Evolutionary conservation across 1,140 invertebrate genomes (phyloP).

Genomic region (Diorhabda elongata): DNA sequence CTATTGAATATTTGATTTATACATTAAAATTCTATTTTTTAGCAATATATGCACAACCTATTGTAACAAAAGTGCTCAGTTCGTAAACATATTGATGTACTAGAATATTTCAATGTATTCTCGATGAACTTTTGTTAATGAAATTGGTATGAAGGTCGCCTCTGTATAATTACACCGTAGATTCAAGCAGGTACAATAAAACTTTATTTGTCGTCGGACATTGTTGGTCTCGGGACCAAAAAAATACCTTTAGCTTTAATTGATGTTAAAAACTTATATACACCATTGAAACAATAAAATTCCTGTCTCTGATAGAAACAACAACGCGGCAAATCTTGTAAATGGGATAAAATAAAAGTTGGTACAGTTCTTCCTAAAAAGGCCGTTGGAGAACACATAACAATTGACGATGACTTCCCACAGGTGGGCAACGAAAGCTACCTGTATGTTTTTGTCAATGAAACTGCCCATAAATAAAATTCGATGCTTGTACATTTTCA

Average conservation of each 20-base stretch:
- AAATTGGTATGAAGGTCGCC: too few relatives aligned
- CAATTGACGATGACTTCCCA: not conserved
- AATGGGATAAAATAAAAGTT: not conserved
- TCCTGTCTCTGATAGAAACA: not conserved
- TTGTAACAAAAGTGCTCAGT: too few relatives aligned
- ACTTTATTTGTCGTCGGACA: slow-evolving; percentile 19
- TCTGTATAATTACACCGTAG: not conserved
- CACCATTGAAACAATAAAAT: slow-evolving; percentile 13
- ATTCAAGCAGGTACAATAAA: slow-evolving; percentile 12
- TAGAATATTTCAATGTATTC: too few relatives aligned
- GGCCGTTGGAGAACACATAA: not conserved
- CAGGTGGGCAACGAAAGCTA: not conserved
- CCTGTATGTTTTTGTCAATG: not conserved
- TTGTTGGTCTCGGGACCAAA: slow-evolving; percentile 6
- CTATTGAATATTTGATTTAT: too few relatives aligned
- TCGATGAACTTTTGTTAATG: too few relatives aligned
- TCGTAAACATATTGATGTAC: too few relatives aligned
- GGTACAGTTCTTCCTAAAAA: not conserved
- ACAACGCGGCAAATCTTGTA: slow-evolving; percentile 2
- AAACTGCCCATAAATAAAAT: not conserved
- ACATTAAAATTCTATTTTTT: too few relatives aligned
- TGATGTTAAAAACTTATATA: slow-evolving; percentile 12
- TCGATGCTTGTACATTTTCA: too few relatives aligned
- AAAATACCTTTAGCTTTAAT: slow-evolving; percentile 12
- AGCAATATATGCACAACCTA: too few relatives aligned